Base-by-base conservation (phyloP, 2,113 vertebrate species). In the Oryzias melastigma region DNA sequence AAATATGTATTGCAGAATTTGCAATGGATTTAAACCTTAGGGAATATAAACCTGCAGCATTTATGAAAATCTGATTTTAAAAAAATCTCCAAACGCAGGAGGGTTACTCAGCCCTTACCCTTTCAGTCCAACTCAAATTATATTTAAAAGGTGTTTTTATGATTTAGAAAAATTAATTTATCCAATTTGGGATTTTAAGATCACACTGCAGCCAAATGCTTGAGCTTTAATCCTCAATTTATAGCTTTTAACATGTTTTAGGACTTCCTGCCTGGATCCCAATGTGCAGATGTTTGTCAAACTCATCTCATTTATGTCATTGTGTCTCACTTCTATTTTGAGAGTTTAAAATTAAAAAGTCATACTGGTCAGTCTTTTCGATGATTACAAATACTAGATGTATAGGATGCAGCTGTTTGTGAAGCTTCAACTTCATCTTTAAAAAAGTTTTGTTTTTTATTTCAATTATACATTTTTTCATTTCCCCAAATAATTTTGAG, bases 251-350 rank as follows among this genome's bases (percentile, higher is more conserved):
- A 60, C 41, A 19, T 65, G 35, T 52, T 66, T 27, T 14, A 54
- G 7, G 19, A 49, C 51, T 63, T 68, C 5, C 25, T 25, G 40
- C 29, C 50, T 47, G 54, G 52, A 51, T 59, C 27, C 52, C 55
- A 24, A 48, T 51, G 63, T 64, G 19, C 77, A 76, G 69, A 76
- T 76, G 76, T 69, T 58, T 19, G 60, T 50, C 69, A 78, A 73
- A 70, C 62, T 78, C 66, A 68, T 62, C 68, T 25, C 25, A 25
- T 25, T 25, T 25, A 2, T 25, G 25, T 25, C 25, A 4, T 25
- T 25, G 25, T 5, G 12, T 60, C 56, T 65, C 60, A 64, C 71
- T 24, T 64, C 19, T 43, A 20, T 64, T 45, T 60, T 59, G 68
- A 41, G 70, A 51, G 27, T 16, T 4, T 22, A 45, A 18, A 68